phyloP scores from a whole-genome alignment of 2,888 invertebrate genomes.

The Portevinia maculata region DNA sequence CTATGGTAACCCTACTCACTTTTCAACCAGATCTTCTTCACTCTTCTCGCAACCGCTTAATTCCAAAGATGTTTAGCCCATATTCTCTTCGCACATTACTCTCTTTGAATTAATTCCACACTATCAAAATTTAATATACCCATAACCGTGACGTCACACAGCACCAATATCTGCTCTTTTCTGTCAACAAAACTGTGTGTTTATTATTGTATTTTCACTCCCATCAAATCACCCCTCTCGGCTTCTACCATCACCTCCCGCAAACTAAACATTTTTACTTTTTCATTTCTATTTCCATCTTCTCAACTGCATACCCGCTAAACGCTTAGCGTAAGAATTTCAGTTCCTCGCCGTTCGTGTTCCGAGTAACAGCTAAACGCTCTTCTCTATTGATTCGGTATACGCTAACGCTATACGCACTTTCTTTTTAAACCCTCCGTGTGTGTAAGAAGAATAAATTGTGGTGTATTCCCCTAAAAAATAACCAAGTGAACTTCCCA shows the following conservation, averaged over 20 bases:
- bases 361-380: slow-evolving; percentile 76
- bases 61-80: background rate
- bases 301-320: slow-evolving; percentile 51
- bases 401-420: slow-evolving; percentile 54
- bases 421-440: slow-evolving; percentile 53
- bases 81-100: slow-evolving; percentile 28
- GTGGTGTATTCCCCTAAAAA: slow-evolving; percentile 22
- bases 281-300: slow-evolving; percentile 67
- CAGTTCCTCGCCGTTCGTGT: slow-evolving; percentile 78
- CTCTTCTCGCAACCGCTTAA: background rate
- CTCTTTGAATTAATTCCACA: slow-evolving; percentile 26
- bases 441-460: slow-evolving; percentile 45
- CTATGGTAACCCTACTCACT: background rate
- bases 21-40: background rate
- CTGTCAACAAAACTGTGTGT: slow-evolving; percentile 42
- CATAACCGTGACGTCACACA: slow-evolving; percentile 51
- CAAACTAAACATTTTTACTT: slow-evolving; percentile 25
- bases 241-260: slow-evolving; percentile 3
- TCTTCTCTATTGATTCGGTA: slow-evolving; percentile 58
- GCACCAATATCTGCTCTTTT: slow-evolving; percentile 50
- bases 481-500: slow-evolving; percentile 66
- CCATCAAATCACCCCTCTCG: background rate
- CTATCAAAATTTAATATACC: background rate
- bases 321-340: slow-evolving; percentile 51
- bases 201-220: slow-evolving; percentile 2